Conservation (phyloP, 2,888 invertebrate species). For the Arge pagana region DNA sequence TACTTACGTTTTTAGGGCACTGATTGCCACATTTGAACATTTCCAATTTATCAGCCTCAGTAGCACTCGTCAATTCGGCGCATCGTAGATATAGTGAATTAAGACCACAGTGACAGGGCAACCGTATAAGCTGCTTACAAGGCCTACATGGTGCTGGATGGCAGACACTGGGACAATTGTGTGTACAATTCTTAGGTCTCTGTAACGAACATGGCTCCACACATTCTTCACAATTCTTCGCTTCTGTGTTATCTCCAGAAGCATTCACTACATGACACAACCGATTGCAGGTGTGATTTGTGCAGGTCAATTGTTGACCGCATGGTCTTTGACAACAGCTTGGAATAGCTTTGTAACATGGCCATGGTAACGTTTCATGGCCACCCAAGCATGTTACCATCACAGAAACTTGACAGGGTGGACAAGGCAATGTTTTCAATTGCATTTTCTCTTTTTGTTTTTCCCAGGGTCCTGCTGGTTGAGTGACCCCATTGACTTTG, state of each 20-base stretch:
- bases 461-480: constrained; percentile 72
- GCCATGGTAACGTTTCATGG: constrained; percentile 71
- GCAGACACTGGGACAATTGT: constrained; percentile 73
- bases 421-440: constrained; percentile 67
- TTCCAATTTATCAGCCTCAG: constrained; percentile 56
- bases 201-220: constrained; percentile 65
- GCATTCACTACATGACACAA: constrained; percentile 72
- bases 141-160: constrained; percentile 77
- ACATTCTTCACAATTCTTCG: constrained; percentile 63
- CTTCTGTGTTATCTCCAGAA: constrained; percentile 45
- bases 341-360: constrained; percentile 72
- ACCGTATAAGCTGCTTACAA: constrained; percentile 71
- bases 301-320: constrained; percentile 72
- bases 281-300: constrained; percentile 75
- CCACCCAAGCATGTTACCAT: constrained; percentile 74
- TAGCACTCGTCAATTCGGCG: constrained; percentile 65
- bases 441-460: constrained; percentile 53
- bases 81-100: constrained; percentile 78
- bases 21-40: constrained; percentile 75
- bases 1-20: constrained; percentile 78
- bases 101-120: constrained; percentile 83
- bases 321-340: constrained; percentile 82
- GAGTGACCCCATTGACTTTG: constrained; percentile 63
- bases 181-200: constrained; percentile 75
- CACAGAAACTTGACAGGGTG: constrained; percentile 73